phyloP scores from a whole-genome alignment of 1,140 invertebrate genomes.

The Hestina assimilis region DNA sequence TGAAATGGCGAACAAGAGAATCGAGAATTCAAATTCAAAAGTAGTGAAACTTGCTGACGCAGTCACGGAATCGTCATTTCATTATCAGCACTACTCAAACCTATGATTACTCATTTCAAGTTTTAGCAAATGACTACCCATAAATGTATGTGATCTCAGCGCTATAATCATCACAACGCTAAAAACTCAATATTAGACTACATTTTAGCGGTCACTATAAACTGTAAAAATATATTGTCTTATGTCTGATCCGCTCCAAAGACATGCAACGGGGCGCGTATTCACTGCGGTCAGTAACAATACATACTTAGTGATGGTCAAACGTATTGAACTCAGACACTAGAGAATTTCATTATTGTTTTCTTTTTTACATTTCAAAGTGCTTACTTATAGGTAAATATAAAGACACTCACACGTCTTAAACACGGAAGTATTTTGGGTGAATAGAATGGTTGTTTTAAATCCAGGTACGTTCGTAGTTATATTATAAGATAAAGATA shows the following conservation, averaged over 20 bases:
- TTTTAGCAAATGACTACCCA: too few relatives aligned
- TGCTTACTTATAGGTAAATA: background rate
- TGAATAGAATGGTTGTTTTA: background rate
- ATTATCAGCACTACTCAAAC: too few relatives aligned
- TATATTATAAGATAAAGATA: background rate
- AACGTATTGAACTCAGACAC: conserved; percentile 11
- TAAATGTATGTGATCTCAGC: too few relatives aligned
- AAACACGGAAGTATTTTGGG: background rate
- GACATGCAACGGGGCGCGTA: conserved; percentile 19
- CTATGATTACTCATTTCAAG: too few relatives aligned
- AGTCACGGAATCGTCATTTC: too few relatives aligned
- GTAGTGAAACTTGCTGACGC: too few relatives aligned
- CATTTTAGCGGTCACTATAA: background rate
- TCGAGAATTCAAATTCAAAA: too few relatives aligned
- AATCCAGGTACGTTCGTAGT: background rate
- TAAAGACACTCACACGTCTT: background rate
- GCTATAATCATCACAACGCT: too few relatives aligned
- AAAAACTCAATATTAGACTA: too few relatives aligned
- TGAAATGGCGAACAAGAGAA: too few relatives aligned
- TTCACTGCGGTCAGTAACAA: conserved; percentile 20
- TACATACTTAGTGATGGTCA: conserved; percentile 20
- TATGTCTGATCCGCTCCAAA: background rate
- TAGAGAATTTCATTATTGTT: background rate
- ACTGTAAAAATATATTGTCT: too few relatives aligned
- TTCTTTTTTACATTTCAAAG: background rate